These are phyloP conservation scores for Protomyctophum bolini DNA, from an alignment of 2,113 vertebrate genomes.

Conservation along the genomic window DNA sequence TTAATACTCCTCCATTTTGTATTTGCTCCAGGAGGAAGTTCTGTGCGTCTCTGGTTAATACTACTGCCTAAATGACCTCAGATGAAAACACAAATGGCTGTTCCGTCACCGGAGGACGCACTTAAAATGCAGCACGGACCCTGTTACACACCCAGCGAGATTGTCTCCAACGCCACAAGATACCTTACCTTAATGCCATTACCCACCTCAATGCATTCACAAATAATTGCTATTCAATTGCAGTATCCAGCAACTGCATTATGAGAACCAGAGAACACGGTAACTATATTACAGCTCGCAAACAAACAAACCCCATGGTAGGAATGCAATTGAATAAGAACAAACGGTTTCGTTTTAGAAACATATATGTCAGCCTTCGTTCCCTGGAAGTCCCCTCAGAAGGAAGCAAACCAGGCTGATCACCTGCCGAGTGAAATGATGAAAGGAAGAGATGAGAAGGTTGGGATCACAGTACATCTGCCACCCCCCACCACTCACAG, in stretches of 20 bases:
- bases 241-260: slow-evolving; percentile 41
- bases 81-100: slow-evolving; percentile 61
- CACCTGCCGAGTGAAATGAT: slow-evolving; percentile 39
- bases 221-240: slow-evolving; percentile 47
- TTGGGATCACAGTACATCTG: slow-evolving; percentile 26
- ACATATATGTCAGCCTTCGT: no score
- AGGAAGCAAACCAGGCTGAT: no score
- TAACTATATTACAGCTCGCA: slow-evolving; percentile 41
- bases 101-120: slow-evolving; percentile 42
- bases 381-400: no score
- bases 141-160: slow-evolving; percentile 26
- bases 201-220: slow-evolving; percentile 31
- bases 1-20: neutral
- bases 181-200: slow-evolving; percentile 51
- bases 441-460: slow-evolving; percentile 34
- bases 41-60: slow-evolving; percentile 32
- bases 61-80: slow-evolving; percentile 56
- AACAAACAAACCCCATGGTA: slow-evolving; percentile 42
- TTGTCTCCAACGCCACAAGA: slow-evolving; percentile 47
- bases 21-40: slow-evolving; percentile 38
- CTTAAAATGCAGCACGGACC: slow-evolving; percentile 49
- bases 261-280: slow-evolving; percentile 39
- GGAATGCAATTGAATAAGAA: slow-evolving; percentile 40
- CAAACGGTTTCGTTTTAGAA: slow-evolving; percentile 12
- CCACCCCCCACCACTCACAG: slow-evolving; percentile 12